Evolutionary conservation across 64 coral and sea anemone genomes (phyloP).

Genomic region (Astreopora myriophthalma): DNA sequence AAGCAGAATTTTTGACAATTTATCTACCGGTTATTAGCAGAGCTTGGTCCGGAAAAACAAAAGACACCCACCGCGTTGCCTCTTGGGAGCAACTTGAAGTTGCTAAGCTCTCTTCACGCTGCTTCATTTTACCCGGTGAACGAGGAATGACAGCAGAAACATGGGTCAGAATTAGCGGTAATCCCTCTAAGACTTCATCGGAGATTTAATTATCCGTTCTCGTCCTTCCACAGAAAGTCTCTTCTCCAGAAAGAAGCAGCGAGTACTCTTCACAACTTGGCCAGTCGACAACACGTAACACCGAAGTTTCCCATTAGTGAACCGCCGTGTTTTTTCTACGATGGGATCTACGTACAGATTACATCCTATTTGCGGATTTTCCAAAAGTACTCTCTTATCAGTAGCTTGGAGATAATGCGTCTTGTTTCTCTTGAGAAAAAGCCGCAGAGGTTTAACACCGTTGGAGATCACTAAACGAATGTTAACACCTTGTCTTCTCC

Average conservation of each 20-base stretch:
- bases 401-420: background rate
- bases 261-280: background rate
- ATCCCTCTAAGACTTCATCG: background rate
- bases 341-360: background rate
- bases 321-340: background rate
- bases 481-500: background rate
- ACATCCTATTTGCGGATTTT: slow-evolving; percentile 19
- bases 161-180: background rate
- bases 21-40: background rate
- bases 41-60: background rate
- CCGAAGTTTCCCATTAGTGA: background rate
- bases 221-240: background rate
- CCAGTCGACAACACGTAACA: background rate
- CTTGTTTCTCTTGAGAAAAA: background rate
- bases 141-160: slow-evolving; percentile 8
- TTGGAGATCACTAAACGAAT: background rate
- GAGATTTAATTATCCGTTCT: background rate
- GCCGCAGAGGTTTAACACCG: background rate
- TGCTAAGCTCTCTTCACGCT: background rate
- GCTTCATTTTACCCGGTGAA: slow-evolving; percentile 25
- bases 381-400: background rate
- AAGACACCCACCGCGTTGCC: slow-evolving; percentile 11
- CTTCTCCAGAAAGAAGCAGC: background rate
- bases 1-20: background rate
- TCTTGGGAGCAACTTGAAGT: background rate